Conservation (phyloP, 2,797 vertebrate species). For the Atherinosoma microstoma region DNA sequence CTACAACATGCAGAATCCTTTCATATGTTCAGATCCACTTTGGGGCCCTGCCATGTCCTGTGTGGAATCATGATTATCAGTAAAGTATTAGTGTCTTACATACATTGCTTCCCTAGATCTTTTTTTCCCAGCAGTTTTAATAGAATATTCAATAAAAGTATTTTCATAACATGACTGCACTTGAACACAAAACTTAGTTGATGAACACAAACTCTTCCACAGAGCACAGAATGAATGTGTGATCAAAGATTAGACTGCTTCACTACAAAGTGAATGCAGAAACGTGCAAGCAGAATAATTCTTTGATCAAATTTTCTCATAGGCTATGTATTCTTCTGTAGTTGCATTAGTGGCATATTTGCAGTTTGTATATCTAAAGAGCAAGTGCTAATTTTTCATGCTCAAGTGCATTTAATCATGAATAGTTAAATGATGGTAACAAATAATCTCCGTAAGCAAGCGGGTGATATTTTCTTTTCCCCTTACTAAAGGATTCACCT, state of each 20-base stretch:
- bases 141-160: background rate
- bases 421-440: conserved; percentile 28
- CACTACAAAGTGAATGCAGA: conserved; percentile 20
- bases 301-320: conserved; percentile 24
- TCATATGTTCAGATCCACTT: background rate
- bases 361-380: conserved; percentile 28
- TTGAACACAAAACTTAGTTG: conserved; percentile 7
- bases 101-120: background rate
- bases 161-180: background rate
- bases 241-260: conserved; percentile 9
- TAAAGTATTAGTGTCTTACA: background rate
- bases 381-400: conserved; percentile 26
- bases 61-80: background rate
- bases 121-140: background rate
- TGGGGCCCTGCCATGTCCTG: background rate
- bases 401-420: conserved; percentile 11
- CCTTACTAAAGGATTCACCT: background rate
- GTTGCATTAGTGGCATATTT: conserved; percentile 9
- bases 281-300: background rate
- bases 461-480: background rate
- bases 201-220: background rate
- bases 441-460: conserved; percentile 27
- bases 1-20: background rate
- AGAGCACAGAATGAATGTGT: conserved; percentile 2
- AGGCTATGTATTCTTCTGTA: conserved; percentile 20